Evolutionary conservation across 2,888 invertebrate species (phyloP).

Genomic region (Napeogenes sylphis): DNA sequence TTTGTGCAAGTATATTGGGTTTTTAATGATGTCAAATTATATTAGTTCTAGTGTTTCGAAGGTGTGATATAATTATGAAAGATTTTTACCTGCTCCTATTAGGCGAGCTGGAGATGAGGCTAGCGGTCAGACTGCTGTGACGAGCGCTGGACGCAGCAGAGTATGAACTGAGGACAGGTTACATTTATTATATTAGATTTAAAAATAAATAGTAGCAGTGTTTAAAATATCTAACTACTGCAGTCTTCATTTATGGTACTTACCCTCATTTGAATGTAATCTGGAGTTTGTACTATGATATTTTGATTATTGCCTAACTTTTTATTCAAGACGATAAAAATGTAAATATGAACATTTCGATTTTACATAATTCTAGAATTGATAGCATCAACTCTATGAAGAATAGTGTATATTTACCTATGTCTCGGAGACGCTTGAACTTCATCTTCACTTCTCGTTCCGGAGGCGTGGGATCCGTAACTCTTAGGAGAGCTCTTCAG

Average conservation of each 20-base stretch:
- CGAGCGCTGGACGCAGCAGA: constrained; percentile 60
- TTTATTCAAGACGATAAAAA: too few relatives aligned
- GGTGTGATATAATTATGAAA: background rate
- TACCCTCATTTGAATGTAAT: too few relatives aligned
- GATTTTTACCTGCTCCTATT: constrained; percentile 62
- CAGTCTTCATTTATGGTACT: background rate
- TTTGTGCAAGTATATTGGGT: too few relatives aligned
- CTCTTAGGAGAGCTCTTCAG: constrained; percentile 66
- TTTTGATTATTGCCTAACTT: too few relatives aligned
- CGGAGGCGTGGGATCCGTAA: constrained; percentile 58
- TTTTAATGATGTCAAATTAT: background rate
- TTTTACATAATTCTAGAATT: background rate
- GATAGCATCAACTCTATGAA: background rate
- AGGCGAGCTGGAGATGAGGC: constrained; percentile 62
- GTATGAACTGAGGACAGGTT: constrained; percentile 54
- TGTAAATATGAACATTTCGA: too few relatives aligned
- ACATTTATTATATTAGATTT: background rate
- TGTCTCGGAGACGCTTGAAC: constrained; percentile 65
- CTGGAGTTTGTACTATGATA: too few relatives aligned
- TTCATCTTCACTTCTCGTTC: constrained; percentile 66
- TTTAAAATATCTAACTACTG: background rate
- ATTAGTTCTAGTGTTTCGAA: background rate
- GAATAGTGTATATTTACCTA: constrained; percentile 45
- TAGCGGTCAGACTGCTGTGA: constrained; percentile 70
- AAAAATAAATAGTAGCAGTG: background rate